These are phyloP conservation scores for Philereme vetulata DNA, from an alignment of 2,888 invertebrate genomes.

Conservation along the genomic window DNA sequence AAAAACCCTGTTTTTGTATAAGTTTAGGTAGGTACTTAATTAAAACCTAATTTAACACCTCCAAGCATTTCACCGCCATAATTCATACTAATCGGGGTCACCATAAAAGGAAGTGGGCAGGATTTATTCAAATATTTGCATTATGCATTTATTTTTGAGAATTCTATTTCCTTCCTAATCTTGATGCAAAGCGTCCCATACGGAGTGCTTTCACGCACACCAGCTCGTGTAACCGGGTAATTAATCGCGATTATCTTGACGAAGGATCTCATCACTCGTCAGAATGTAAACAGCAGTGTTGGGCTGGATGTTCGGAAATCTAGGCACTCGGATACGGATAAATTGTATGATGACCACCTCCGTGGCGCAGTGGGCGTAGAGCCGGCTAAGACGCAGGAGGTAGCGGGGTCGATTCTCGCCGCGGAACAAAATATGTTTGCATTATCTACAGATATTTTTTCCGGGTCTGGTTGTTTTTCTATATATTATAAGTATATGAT, in stretches of 20 bases:
- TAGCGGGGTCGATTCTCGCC: too few relatives aligned
- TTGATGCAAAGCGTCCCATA: conserved; percentile 26
- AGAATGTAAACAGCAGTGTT: conserved; percentile 10
- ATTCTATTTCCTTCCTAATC: conserved; percentile 23
- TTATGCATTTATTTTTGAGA: conserved; percentile 10
- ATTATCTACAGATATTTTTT: too few relatives aligned
- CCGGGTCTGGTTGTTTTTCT: too few relatives aligned
- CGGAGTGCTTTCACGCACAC: conserved; percentile 35
- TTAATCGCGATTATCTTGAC: conserved; percentile 53
- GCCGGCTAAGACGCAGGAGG: too few relatives aligned
- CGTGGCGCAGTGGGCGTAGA: too few relatives aligned
- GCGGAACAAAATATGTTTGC: too few relatives aligned
- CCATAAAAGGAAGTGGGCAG: conserved; percentile 7
- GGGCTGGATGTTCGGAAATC: neutral
- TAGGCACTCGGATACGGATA: neutral
- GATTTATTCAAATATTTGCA: conserved; percentile 15
- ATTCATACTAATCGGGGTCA: conserved; percentile 30
- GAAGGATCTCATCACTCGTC: conserved; percentile 46
- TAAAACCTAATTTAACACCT: conserved; percentile 13
- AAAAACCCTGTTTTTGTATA: too few relatives aligned
- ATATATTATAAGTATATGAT: too few relatives aligned
- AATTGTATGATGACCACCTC: too few relatives aligned
- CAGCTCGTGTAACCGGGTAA: conserved; percentile 44
- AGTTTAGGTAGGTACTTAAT: neutral
- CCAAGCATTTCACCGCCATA: conserved; percentile 8